Evolutionary conservation across 23 tunicate genomes (phyloP).

Genomic region (Phallusia fumigata): DNA sequence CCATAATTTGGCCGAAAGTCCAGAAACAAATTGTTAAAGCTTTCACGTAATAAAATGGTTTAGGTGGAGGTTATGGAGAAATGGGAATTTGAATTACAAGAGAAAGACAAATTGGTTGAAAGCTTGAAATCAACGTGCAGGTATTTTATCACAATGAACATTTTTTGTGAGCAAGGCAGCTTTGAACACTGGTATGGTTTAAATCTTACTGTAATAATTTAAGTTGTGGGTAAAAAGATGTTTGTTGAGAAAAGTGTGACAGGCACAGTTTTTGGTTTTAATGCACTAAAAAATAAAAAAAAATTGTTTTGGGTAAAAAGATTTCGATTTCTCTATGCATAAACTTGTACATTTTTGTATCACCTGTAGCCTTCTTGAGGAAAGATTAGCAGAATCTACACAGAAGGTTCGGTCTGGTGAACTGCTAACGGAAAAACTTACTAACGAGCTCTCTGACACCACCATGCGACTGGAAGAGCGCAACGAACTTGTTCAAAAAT

Average conservation of each 20-base stretch:
- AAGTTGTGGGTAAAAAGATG: too few relatives aligned
- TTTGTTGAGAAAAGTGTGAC: too few relatives aligned
- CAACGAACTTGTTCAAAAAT: constrained; percentile 31
- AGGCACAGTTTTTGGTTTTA: too few relatives aligned
- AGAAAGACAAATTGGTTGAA: constrained; percentile 44
- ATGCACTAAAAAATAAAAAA: too few relatives aligned
- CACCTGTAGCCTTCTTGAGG: constrained; percentile 44
- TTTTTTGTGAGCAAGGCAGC: too few relatives aligned
- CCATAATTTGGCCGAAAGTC: too few relatives aligned
- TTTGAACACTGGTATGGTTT: too few relatives aligned
- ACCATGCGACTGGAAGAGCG: constrained; percentile 35
- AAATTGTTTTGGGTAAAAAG: too few relatives aligned
- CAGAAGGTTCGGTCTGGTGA: constrained; percentile 29
- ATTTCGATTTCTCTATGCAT: too few relatives aligned
- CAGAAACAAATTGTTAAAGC: too few relatives aligned
- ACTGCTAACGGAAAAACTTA: constrained; percentile 23
- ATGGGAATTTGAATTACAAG: constrained; percentile 51
- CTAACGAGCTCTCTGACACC: constrained; percentile 4
- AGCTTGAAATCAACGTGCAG: constrained; percentile 47
- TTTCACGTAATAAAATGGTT: background rate
- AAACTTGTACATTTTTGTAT: too few relatives aligned
- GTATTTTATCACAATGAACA: constrained; percentile 23
- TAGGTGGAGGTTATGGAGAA: constrained; percentile 33
- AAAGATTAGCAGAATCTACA: constrained; percentile 34
- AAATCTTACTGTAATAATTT: too few relatives aligned